Percentiles rank a stretch among this genome's conserved stretches.
phyloP scores from a whole-genome alignment of 2,797 vertebrate genomes.

The Limnodromus scolopaceus region DNA sequence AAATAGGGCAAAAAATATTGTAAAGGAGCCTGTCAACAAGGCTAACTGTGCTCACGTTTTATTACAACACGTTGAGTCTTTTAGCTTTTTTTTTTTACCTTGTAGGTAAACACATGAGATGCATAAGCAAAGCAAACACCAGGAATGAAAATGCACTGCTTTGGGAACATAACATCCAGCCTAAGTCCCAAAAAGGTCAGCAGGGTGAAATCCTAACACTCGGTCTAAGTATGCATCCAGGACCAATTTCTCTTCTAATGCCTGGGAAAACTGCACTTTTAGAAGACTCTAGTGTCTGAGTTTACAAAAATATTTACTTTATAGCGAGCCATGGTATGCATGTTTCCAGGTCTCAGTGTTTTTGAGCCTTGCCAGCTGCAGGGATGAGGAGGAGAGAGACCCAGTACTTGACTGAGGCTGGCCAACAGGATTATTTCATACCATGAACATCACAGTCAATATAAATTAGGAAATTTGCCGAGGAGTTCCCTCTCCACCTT shows the following conservation, averaged over 20 bases:
- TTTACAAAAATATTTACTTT: neutral
- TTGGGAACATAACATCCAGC: neutral
- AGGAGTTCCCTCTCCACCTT: neutral
- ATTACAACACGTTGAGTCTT: neutral
- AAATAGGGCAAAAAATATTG: neutral
- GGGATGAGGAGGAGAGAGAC: neutral
- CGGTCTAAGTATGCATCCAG: neutral
- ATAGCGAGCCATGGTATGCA: neutral
- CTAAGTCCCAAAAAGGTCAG: neutral
- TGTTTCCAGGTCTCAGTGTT: neutral
- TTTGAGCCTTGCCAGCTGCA: neutral
- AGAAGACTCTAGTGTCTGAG: neutral
- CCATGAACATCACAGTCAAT: neutral
- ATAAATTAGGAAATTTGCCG: neutral
- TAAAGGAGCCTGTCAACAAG: neutral
- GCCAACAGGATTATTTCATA: neutral
- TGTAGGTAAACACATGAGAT: neutral
- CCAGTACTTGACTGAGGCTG: neutral
- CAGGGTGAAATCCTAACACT: neutral
- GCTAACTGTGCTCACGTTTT: neutral
- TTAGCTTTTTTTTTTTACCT: neutral
- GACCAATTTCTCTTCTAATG: neutral
- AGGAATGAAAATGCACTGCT: neutral
- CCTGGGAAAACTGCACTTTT: neutral
- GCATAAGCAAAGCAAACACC: neutral